Percentiles rank a stretch among this genome's conserved stretches.
These are phyloP conservation scores for Gorsachius magnificus DNA, from an alignment of 2,797 vertebrate genomes.

Conservation along the genomic window DNA sequence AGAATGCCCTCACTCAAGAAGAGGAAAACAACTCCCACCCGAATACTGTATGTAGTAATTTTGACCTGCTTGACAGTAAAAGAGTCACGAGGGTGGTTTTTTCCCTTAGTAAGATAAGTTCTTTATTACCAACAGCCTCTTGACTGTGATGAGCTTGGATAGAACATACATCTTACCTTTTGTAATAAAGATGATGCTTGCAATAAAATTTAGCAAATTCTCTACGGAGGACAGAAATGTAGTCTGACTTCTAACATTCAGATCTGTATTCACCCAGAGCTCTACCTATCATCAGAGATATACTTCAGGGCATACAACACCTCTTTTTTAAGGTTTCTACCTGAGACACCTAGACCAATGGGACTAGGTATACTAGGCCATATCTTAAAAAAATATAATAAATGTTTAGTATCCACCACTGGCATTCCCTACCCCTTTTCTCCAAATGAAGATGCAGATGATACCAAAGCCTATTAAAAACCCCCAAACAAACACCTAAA, in stretches of 20 bases:
- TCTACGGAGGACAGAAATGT: not conserved
- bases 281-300: not conserved
- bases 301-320: not conserved
- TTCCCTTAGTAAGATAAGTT: not conserved
- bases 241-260: not conserved
- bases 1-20: not conserved
- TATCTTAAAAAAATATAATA: not conserved
- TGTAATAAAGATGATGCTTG: not conserved
- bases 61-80: not conserved
- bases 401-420: not conserved
- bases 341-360: not conserved
- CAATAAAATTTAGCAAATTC: slow-evolving; percentile 20
- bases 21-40: not conserved
- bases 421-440: not conserved
- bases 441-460: not conserved
- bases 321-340: not conserved
- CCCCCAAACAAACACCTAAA: not conserved
- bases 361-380: not conserved
- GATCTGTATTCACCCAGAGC: not conserved
- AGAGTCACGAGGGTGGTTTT: not conserved
- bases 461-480: not conserved
- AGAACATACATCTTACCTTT: not conserved
- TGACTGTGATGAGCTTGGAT: not conserved
- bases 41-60: not conserved
- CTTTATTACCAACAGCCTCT: not conserved